phyloP scores from a whole-genome alignment of 2,113 vertebrate genomes.

The Rhynchopsitta pachyrhyncha region DNA sequence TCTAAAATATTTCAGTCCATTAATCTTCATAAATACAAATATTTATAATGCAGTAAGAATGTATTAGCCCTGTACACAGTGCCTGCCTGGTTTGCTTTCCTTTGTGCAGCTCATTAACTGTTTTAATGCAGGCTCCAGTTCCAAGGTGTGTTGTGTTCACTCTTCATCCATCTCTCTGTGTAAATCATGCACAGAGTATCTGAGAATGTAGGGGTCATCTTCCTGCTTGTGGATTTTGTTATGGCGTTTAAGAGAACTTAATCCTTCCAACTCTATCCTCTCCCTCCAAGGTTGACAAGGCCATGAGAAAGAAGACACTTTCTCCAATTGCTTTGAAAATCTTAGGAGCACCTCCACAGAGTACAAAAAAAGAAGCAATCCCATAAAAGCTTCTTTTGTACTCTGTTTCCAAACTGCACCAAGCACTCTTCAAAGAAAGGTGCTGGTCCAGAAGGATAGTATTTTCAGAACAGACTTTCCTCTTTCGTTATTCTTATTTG shows the following conservation, averaged over 20 bases:
- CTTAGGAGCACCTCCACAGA: neutral
- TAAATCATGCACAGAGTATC: neutral
- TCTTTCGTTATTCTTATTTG: neutral
- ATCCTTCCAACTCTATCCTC: neutral
- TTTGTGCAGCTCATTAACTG: neutral
- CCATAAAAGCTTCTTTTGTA: neutral
- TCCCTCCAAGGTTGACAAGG: neutral
- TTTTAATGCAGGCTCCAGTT: neutral
- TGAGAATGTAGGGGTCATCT: neutral
- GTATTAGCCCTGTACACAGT: neutral
- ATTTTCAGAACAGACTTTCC: neutral
- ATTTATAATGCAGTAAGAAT: conserved; percentile 39
- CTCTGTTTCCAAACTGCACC: neutral
- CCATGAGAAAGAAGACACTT: neutral
- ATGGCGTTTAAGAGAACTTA: neutral
- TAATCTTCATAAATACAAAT: conserved; percentile 58
- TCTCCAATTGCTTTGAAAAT: neutral
- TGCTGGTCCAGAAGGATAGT: neutral
- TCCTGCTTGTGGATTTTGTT: neutral
- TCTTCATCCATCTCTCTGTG: neutral
- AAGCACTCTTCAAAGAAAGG: neutral
- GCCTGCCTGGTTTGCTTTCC: neutral
- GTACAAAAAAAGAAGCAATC: neutral
- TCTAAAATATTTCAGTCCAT: conserved; percentile 51
- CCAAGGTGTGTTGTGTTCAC: neutral